Base-by-base conservation (phyloP, 2,797 vertebrate species). In the Triplophysa yarkandensis region DNA sequence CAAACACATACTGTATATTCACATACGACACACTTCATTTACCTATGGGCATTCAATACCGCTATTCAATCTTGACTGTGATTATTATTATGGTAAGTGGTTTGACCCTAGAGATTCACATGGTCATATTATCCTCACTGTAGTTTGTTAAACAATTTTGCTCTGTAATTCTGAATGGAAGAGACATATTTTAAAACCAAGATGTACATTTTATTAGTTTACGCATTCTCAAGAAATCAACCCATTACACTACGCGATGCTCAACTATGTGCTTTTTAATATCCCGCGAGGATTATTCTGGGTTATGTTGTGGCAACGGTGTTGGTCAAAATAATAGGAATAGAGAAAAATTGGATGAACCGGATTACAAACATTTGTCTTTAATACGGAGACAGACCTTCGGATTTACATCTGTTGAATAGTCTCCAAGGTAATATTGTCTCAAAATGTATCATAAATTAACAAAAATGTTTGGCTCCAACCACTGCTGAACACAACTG, bases 1-100 rank as follows among this genome's bases (percentile, higher is more conserved):
- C 72, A 69, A 76, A 68, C 39, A 28, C 75, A 68, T 30, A 72
- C 71, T 39, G 13, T 39, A 80, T 74, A 76, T 73, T 71, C 57
- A 27, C 57, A 76, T 21, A 75, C 16, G 43, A 25, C 60, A 58
- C 50, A 57, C 55, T n/a, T 62, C 36, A 34, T 30, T 11, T 46
- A 68, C 25, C 52, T 65, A 52, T 62, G 68, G 57, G 23, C 27
- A 55, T 73, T 54, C 34, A 54, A 66, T 36, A 46, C 36, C 43
- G 36, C 61, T 23, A 54, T 54, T 43, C 14, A 16, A 4, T 28
- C 50, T 55, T 25, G 46, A 62, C 41, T 61, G 19, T 76, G 19
- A 52, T 32, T 7, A 50, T 27, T 34, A 19, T 65, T 67, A 34
- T 34, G 32, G 39, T 55, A 74, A 50, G 48, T 63, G 17, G 23